Evolutionary conservation across 2,797 vertebrate species (phyloP).

Genomic region (Oryzias dopingdopingensis): DNA sequence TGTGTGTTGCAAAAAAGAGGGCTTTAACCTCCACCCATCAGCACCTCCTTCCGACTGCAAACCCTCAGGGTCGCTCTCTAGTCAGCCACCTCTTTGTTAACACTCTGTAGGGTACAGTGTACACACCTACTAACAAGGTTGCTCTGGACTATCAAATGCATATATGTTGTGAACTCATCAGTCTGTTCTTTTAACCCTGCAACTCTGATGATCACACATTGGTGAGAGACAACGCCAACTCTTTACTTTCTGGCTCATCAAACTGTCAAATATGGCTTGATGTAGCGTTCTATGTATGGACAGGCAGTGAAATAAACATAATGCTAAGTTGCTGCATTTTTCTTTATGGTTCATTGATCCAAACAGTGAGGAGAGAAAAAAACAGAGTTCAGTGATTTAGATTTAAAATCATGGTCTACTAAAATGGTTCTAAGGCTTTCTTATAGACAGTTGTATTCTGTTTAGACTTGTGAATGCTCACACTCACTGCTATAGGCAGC

Average conservation of each 20-base stretch:
- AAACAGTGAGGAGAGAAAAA: no score
- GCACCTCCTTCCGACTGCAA: slow-evolving; percentile 46
- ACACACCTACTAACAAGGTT: slow-evolving; percentile 21
- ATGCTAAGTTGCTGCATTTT: no score
- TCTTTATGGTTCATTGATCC: no score
- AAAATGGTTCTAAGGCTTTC: no score
- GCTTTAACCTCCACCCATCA: slow-evolving; percentile 43
- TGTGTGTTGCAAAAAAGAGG: slow-evolving; percentile 16
- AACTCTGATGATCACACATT: slow-evolving; percentile 1
- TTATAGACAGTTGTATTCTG: no score
- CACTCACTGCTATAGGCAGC: no score
- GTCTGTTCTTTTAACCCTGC: background rate
- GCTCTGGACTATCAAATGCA: slow-evolving; percentile 11
- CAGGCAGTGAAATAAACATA: no score
- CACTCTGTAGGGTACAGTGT: slow-evolving; percentile 21
- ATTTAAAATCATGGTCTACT: no score
- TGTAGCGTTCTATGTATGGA: no score
- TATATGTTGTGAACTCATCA: background rate
- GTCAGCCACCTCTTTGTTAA: slow-evolving; percentile 38
- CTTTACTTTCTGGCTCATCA: slow-evolving; percentile 4
- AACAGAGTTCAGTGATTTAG: no score
- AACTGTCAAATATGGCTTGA: slow-evolving; percentile 13
- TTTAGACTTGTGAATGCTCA: no score
- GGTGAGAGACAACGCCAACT: background rate
- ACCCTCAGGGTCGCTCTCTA: slow-evolving; percentile 37